Evolutionary conservation across 1,140 invertebrate genomes (phyloP).

Genomic region (Drosophila prosaltans): DNA sequence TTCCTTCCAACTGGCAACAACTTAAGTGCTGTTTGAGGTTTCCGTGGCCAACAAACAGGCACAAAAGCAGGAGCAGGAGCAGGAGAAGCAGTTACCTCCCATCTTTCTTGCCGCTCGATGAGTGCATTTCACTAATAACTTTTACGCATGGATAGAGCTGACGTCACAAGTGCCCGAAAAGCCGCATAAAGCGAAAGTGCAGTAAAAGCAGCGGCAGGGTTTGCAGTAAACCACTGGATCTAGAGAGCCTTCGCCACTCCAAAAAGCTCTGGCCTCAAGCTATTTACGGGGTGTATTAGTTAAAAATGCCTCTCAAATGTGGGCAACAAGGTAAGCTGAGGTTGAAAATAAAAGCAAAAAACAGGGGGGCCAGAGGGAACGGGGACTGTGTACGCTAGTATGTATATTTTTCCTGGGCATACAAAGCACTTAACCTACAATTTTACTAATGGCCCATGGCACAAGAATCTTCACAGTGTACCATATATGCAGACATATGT

Average conservation of each 20-base stretch:
- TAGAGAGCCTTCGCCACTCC: conserved; percentile 5
- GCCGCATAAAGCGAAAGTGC: conserved; percentile 69
- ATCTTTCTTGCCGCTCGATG: conserved; percentile 21
- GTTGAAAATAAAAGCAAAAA: too few relatives aligned
- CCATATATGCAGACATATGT: neutral
- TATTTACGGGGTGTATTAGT: conserved; percentile 52
- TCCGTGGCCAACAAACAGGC: conserved; percentile 59
- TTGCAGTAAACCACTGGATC: conserved; percentile 44
- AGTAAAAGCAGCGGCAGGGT: conserved; percentile 27
- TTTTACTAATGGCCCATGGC: conserved; percentile 70
- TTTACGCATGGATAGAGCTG: conserved; percentile 72
- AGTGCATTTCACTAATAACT: conserved; percentile 78
- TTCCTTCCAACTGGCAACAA: conserved; percentile 66
- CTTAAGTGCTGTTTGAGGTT: conserved; percentile 79
- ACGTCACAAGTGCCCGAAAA: conserved; percentile 60
- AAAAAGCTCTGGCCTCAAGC: conserved; percentile 29
- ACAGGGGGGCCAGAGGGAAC: too few relatives aligned
- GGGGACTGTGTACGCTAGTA: neutral
- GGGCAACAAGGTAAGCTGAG: conserved; percentile 1
- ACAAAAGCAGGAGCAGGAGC: neutral
- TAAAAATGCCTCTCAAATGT: conserved; percentile 48
- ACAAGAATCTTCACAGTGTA: conserved; percentile 41
- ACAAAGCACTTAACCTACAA: conserved; percentile 76
- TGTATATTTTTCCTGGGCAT: conserved; percentile 34
- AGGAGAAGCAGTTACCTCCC: neutral